Percentiles rank a stretch among this genome's conserved stretches.
Evolutionary conservation across 1,140 invertebrate species (phyloP).

Genomic region (Eriosoma lanigerum): DNA sequence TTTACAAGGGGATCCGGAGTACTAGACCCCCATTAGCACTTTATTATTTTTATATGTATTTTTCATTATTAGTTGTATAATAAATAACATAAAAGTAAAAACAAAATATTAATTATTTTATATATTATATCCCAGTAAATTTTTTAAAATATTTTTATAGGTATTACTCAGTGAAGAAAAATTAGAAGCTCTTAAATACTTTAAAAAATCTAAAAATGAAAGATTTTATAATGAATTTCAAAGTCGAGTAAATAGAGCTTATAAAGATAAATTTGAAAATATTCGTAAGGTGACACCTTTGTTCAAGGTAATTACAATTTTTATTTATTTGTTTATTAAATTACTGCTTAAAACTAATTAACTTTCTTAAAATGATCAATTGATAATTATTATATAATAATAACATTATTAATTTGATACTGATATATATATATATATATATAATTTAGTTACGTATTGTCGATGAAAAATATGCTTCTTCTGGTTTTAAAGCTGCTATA

Average conservation of each 20-base stretch:
- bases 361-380: not conserved
- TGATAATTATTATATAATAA: too few relatives aligned
- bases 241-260: slow-evolving; percentile 18
- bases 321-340: not conserved
- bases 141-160: not conserved
- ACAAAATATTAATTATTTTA: too few relatives aligned
- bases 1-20: too few relatives aligned
- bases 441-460: slow-evolving; percentile 18
- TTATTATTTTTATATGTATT: too few relatives aligned
- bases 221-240: slow-evolving; percentile 33
- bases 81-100: too few relatives aligned
- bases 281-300: slow-evolving; percentile 18
- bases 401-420: too few relatives aligned
- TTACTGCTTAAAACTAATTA: not conserved
- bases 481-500: slow-evolving; percentile 27
- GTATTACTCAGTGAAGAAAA: slow-evolving; percentile 12
- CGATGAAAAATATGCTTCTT: slow-evolving; percentile 29
- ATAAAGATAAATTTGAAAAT: slow-evolving; percentile 31
- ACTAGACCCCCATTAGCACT: too few relatives aligned
- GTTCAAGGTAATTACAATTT: slow-evolving; percentile 16
- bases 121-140: not conserved
- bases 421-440: too few relatives aligned
- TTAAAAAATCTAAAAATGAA: slow-evolving; percentile 34
- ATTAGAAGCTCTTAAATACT: slow-evolving; percentile 35
- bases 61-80: too few relatives aligned